Percentiles rank a stretch among this genome's conserved stretches.
These are phyloP conservation scores for Oreochromis niloticus DNA, from an alignment of 2,113 vertebrate species.

Conservation along the genomic window DNA sequence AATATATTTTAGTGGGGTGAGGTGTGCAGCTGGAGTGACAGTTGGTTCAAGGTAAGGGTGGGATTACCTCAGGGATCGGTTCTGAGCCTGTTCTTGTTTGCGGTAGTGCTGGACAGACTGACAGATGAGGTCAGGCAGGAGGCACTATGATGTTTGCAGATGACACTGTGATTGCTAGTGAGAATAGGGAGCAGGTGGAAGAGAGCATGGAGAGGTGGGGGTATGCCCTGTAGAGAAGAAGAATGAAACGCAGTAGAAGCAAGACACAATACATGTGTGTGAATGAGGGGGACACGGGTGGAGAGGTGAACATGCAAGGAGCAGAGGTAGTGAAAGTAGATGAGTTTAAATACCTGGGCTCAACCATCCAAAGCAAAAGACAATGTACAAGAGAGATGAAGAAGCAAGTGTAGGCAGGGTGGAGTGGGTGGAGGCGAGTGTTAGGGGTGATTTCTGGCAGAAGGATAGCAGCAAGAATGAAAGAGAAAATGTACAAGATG, in stretches of 20 bases:
- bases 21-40: background rate
- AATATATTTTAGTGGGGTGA: background rate
- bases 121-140: background rate
- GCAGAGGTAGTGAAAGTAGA: background rate
- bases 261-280: background rate
- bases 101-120: rapidly evolving
- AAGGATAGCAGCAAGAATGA: background rate
- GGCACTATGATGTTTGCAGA: background rate
- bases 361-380: background rate
- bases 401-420: background rate
- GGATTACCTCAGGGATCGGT: background rate
- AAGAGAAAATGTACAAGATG: background rate
- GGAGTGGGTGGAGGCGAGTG: background rate
- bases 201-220: background rate
- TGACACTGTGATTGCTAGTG: background rate
- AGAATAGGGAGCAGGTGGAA: background rate
- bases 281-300: background rate
- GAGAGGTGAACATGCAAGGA: background rate
- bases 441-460: background rate
- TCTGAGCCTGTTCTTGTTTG: background rate
- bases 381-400: background rate
- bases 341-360: background rate
- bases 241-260: background rate
- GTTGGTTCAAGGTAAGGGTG: background rate
- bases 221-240: background rate